These are phyloP conservation scores for Sarcophaga peregrina DNA, from an alignment of 1,140 invertebrate species.

Conservation along the genomic window DNA sequence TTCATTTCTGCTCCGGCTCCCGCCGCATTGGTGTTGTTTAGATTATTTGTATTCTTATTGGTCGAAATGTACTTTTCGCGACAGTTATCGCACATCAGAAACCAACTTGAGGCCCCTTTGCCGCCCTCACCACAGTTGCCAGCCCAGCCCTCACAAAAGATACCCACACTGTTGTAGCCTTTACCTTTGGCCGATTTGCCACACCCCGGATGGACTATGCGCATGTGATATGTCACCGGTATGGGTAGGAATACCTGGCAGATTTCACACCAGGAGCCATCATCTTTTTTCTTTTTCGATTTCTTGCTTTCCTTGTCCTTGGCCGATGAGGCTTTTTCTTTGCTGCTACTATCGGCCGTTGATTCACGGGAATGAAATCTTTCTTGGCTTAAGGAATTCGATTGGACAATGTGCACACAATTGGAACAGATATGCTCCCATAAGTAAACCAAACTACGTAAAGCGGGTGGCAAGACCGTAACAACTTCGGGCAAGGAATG, in stretches of 20 bases:
- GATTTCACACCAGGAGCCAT: constrained; percentile 79
- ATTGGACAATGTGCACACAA: constrained; percentile 71
- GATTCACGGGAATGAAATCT: constrained; percentile 47
- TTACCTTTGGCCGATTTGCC: constrained; percentile 83
- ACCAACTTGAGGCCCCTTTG: constrained; percentile 85
- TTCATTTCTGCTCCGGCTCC: constrained; percentile 54
- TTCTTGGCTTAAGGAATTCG: constrained; percentile 61
- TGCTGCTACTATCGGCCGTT: constrained; percentile 46
- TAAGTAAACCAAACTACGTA: constrained; percentile 83
- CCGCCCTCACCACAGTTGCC: constrained; percentile 91
- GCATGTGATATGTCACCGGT: constrained; percentile 89
- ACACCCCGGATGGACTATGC: constrained; percentile 88
- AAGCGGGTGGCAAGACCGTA: constrained; percentile 82
- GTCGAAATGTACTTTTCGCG: constrained; percentile 82
- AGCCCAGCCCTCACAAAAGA: constrained; percentile 87
- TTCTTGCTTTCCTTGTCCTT: constrained; percentile 69
- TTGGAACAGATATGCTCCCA: constrained; percentile 89
- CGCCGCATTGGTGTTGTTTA: constrained; percentile 50
- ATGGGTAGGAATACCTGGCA: constrained; percentile 83
- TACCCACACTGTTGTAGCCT: constrained; percentile 88
- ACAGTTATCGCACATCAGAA: constrained; percentile 90
- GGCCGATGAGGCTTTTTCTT: constrained; percentile 68
- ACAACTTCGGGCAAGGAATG: constrained; percentile 62
- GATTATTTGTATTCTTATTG: constrained; percentile 66
- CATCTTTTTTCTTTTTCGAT: constrained; percentile 71